Percentiles rank a stretch among this genome's conserved stretches.
These are phyloP conservation scores for Amblyornis subalaris DNA, from an alignment of 2,113 vertebrate genomes.

Conservation along the genomic window DNA sequence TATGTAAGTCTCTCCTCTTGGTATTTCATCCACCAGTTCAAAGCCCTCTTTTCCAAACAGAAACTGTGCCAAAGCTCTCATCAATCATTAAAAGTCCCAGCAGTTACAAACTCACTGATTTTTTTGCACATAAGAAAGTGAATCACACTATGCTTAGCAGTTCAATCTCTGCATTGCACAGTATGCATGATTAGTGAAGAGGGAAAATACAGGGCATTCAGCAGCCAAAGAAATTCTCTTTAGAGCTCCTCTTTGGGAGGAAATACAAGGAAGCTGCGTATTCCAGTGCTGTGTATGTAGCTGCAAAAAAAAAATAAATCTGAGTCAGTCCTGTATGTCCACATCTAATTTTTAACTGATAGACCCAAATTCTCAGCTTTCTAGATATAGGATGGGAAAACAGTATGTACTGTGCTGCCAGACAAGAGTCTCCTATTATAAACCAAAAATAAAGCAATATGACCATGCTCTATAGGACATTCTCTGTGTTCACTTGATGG, in stretches of 20 bases:
- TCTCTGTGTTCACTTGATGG: neutral
- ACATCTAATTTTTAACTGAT: neutral
- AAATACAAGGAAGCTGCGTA: neutral
- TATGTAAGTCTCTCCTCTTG: conserved; percentile 28
- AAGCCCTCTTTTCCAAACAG: conserved; percentile 55
- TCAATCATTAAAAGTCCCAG: conserved; percentile 60
- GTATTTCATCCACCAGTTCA: conserved; percentile 38
- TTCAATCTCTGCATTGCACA: conserved; percentile 2
- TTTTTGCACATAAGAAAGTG: conserved; percentile 18
- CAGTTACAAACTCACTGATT: conserved; percentile 47
- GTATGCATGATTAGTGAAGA: conserved; percentile 33
- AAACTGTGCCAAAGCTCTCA: conserved; percentile 51
- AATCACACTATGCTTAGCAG: neutral
- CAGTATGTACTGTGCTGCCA: neutral
- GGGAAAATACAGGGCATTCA: conserved; percentile 29
- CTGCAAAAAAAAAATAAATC: neutral
- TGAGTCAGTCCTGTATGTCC: neutral
- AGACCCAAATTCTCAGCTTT: neutral
- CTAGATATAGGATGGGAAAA: neutral
- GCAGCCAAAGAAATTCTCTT: conserved; percentile 11
- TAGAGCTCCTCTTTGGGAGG: neutral
- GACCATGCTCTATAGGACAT: neutral
- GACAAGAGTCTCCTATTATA: neutral
- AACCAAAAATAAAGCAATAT: neutral
- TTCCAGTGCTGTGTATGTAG: neutral